Percentiles rank a stretch among this genome's conserved stretches.
These are phyloP conservation scores for Elaphurus davidianus DNA, from an alignment of 2,113 vertebrate species.

Conservation along the genomic window DNA sequence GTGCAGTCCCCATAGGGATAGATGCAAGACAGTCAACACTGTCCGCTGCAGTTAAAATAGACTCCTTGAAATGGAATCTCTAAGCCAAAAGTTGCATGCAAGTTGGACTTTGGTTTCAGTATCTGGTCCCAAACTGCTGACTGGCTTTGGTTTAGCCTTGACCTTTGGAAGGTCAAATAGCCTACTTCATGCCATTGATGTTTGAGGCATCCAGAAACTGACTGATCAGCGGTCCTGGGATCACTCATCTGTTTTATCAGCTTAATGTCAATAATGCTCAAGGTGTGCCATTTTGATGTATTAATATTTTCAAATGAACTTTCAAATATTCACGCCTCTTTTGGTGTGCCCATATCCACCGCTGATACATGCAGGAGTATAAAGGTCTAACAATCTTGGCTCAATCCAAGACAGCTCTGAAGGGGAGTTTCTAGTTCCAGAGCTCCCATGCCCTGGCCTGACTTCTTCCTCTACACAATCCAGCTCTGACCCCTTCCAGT, in stretches of 20 bases:
- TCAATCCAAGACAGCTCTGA: background rate
- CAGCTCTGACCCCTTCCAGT: background rate
- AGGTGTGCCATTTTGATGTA: background rate
- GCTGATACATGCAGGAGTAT: background rate
- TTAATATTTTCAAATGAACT: background rate
- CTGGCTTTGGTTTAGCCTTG: background rate
- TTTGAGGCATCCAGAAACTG: background rate
- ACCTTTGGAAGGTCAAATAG: background rate
- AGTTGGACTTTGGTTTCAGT: background rate
- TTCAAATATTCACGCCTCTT: background rate
- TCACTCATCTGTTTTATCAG: background rate
- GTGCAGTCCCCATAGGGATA: background rate
- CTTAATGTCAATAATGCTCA: background rate
- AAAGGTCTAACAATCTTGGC: background rate
- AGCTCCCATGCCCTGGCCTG: background rate
- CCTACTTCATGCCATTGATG: background rate
- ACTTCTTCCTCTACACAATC: background rate
- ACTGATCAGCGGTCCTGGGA: background rate
- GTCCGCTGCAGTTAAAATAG: background rate
- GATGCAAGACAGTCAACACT: background rate
- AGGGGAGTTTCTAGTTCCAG: background rate
- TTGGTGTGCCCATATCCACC: background rate
- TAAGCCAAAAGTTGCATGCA: background rate
- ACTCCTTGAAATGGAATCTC: background rate
- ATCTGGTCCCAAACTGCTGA: background rate